Evolutionary conservation across 2,113 vertebrate genomes (phyloP).

Genomic region (Pollachius pollachius): DNA sequence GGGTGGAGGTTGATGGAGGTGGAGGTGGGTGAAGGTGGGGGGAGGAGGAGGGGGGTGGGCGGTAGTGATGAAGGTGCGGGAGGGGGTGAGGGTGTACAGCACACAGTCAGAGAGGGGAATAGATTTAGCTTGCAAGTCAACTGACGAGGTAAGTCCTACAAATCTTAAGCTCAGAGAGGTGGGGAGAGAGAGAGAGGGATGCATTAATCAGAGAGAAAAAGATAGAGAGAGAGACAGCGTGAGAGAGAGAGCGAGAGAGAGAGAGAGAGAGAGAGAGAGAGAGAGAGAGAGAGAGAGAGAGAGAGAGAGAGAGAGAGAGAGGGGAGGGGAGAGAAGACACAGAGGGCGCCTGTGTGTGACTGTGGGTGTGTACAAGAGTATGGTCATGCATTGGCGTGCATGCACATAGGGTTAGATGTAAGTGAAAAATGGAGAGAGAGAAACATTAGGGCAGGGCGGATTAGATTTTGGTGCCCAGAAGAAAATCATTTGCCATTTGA

Average conservation of each 20-base stretch:
- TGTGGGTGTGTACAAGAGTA: background rate
- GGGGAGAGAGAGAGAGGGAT: background rate
- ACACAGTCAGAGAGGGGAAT: background rate
- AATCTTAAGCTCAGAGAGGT: background rate
- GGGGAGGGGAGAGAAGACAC: background rate
- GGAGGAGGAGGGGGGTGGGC: too few relatives aligned
- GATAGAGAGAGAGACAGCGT: too few relatives aligned
- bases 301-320: background rate
- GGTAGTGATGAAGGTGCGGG: background rate
- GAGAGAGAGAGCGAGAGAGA: conserved; percentile 4
- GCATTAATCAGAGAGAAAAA: too few relatives aligned
- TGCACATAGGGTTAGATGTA: conserved; percentile 25
- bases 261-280: conserved; percentile 4
- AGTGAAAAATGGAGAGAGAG: conserved; percentile 47
- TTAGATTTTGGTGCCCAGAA: conserved; percentile 31
- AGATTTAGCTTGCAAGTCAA: background rate
- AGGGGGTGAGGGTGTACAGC: background rate
- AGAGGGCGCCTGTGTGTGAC: background rate
- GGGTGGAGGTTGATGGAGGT: too few relatives aligned
- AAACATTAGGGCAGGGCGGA: background rate
- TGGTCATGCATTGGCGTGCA: background rate
- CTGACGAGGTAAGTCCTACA: background rate
- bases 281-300: conserved; percentile 7
- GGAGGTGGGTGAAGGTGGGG: too few relatives aligned
- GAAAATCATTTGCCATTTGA: conserved; percentile 52